Evolutionary conservation across 2,113 vertebrate species (phyloP).

Genomic region (Nesogale talazaci): DNA sequence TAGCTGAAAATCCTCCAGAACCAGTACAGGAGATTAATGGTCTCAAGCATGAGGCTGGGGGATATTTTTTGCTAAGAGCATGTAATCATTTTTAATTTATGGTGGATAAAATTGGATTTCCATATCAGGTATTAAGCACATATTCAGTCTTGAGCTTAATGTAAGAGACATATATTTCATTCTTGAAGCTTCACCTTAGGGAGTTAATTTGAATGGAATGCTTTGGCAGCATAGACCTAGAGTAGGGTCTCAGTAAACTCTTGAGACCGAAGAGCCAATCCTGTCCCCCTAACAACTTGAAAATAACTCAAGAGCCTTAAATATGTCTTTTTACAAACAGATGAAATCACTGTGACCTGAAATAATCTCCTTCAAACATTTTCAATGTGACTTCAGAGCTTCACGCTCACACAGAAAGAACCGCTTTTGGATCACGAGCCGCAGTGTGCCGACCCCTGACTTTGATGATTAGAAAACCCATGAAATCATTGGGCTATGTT

Average conservation of each 20-base stretch:
- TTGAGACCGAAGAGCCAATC: no score
- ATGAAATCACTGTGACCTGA: no score
- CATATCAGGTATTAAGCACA: background rate
- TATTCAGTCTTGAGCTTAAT: background rate
- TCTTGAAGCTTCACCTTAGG: background rate
- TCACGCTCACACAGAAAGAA: no score
- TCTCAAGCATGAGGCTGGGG: background rate
- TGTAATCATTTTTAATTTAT: slow-evolving; percentile 7
- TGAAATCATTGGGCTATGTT: background rate
- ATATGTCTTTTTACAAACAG: no score
- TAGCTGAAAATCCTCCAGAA: background rate
- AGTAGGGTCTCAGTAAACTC: no score
- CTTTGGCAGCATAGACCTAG: background rate
- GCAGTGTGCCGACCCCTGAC: no score
- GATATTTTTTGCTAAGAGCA: slow-evolving; percentile 15
- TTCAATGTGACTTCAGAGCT: no score
- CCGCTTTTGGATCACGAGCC: no score
- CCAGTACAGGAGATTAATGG: background rate
- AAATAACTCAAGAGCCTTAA: no score
- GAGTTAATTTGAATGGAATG: background rate
- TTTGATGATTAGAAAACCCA: background rate
- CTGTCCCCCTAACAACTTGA: no score
- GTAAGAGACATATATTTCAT: background rate
- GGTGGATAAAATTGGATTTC: slow-evolving; percentile 4
- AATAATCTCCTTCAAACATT: no score